These are phyloP conservation scores for Drosophila parvula DNA, from an alignment of 1,140 invertebrate species.

Conservation along the genomic window DNA sequence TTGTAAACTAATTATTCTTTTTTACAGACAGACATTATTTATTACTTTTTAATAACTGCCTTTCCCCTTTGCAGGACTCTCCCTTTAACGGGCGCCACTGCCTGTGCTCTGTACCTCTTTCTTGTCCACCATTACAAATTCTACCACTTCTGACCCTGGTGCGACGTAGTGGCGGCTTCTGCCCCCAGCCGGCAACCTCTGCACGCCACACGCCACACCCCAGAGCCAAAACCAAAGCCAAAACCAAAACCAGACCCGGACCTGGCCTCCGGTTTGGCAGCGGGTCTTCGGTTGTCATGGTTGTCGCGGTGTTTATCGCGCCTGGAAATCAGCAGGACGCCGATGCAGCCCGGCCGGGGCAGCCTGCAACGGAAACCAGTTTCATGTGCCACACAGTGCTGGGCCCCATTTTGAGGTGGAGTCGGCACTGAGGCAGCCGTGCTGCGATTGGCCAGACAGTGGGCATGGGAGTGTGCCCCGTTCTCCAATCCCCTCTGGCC, in stretches of 20 bases:
- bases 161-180: constrained; percentile 27
- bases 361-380: constrained; percentile 60
- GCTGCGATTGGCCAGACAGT: constrained; percentile 58
- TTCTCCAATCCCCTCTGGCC: background rate
- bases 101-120: background rate
- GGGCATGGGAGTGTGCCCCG: constrained; percentile 16
- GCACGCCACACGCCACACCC: constrained; percentile 47
- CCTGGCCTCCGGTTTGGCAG: constrained; percentile 51
- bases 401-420: constrained; percentile 78
- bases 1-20: too few species aligned
- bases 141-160: constrained; percentile 64
- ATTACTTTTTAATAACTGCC: background rate
- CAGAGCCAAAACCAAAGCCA: constrained; percentile 32
- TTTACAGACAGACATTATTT: background rate
- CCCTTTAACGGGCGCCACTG: constrained; percentile 44
- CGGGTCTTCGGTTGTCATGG: constrained; percentile 43
- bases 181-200: constrained; percentile 42
- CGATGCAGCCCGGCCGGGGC: constrained; percentile 43
- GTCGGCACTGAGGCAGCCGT: constrained; percentile 49
- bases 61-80: too few species aligned
- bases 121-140: constrained; percentile 75
- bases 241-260: constrained; percentile 28
- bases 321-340: constrained; percentile 74
- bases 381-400: constrained; percentile 46
- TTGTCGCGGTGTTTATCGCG: constrained; percentile 48